Evolutionary conservation across 1,140 invertebrate species (phyloP).

Genomic region (Heliconius himera): DNA sequence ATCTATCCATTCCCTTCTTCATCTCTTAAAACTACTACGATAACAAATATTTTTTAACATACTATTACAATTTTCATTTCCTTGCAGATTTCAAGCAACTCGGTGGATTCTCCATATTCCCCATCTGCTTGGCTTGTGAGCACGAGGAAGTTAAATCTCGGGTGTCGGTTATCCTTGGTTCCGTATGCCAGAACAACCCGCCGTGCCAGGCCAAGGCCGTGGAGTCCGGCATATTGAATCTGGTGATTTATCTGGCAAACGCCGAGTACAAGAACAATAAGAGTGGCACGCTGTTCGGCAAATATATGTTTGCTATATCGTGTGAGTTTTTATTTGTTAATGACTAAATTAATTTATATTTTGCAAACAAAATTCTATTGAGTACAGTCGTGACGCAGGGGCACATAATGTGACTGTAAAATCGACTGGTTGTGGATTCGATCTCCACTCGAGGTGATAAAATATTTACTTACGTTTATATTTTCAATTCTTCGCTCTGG

Average conservation of each 20-base stretch:
- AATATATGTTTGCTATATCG: constrained; percentile 89
- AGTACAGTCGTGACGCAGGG: no score
- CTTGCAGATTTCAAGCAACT: constrained; percentile 89
- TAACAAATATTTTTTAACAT: neutral
- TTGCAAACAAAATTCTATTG: no score
- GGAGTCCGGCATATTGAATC: constrained; percentile 84
- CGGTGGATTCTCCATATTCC: constrained; percentile 87
- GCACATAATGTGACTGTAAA: no score
- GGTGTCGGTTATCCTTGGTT: constrained; percentile 86
- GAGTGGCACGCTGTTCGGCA: constrained; percentile 82
- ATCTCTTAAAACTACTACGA: no score
- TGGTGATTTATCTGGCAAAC: constrained; percentile 85
- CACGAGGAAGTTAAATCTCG: constrained; percentile 84
- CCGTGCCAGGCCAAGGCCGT: constrained; percentile 87
- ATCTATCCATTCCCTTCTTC: no score
- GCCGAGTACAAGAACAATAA: constrained; percentile 69
- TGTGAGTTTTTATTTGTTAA: constrained; percentile 79
- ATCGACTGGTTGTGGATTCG: no score
- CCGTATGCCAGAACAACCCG: constrained; percentile 90
- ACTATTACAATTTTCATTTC: neutral
- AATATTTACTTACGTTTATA: no score
- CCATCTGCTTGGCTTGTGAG: constrained; percentile 84
- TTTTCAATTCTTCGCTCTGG: no score
- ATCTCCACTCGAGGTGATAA: no score
- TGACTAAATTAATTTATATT: no score